Conservation (phyloP, 2,888 invertebrate genomes). For the Xylota segnis region DNA sequence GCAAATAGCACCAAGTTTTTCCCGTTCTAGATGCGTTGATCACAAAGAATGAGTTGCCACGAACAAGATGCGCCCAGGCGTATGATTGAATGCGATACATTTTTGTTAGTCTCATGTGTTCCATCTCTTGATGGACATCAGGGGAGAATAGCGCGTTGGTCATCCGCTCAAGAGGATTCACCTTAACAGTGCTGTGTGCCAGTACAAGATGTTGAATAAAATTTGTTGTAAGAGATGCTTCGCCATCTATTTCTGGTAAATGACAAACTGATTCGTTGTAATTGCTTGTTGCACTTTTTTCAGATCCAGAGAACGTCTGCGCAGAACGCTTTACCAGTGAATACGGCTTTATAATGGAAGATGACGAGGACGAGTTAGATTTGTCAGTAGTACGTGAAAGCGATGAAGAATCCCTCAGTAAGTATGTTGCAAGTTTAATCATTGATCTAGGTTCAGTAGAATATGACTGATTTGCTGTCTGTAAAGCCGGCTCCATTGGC, state of each 20-base stretch:
- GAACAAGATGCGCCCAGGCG: slow-evolving; percentile 89
- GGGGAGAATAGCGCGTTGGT: slow-evolving; percentile 78
- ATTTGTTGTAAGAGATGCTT: slow-evolving; percentile 60
- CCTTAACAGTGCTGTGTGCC: slow-evolving; percentile 79
- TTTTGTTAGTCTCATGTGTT: slow-evolving; percentile 79
- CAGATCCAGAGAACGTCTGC: not conserved
- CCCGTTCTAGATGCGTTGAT: slow-evolving; percentile 87
- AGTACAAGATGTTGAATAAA: slow-evolving; percentile 79
- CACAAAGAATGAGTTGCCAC: slow-evolving; percentile 88
- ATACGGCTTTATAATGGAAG: not conserved
- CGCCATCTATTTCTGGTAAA: slow-evolving; percentile 53
- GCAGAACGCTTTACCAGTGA: not conserved
- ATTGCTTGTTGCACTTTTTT: not conserved
- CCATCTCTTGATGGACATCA: slow-evolving; percentile 79
- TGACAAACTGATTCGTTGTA: not conserved
- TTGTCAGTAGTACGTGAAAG: not conserved
- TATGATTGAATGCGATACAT: slow-evolving; percentile 87
- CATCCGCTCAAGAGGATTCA: slow-evolving; percentile 78
- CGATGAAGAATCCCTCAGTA: not conserved
- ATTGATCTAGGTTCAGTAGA: not conserved
- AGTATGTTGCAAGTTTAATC: not conserved
- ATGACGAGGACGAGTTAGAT: not conserved
- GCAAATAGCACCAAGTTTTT: slow-evolving; percentile 90
- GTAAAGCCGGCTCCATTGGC: not conserved
- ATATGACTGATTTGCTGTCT: not conserved